phyloP scores from a whole-genome alignment of 1,140 invertebrate species.

The Cydia pomonella region DNA sequence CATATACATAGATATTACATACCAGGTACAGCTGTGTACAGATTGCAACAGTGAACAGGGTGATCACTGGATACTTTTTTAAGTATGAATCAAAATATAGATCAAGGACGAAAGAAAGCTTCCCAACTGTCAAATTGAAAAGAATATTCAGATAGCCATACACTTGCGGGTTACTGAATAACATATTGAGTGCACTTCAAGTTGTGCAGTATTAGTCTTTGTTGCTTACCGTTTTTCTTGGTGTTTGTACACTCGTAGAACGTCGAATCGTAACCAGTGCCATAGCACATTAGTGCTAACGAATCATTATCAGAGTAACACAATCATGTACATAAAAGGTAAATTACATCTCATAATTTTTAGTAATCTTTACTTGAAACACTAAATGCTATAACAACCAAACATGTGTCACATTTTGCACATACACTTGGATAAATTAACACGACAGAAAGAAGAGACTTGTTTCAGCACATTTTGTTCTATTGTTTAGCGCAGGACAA shows the following conservation, averaged over 20 bases:
- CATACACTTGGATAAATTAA: conserved; percentile 15
- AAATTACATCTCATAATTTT: conserved; percentile 72
- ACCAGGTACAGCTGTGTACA: conserved; percentile 5
- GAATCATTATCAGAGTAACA: conserved; percentile 72
- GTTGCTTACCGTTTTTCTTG: conserved; percentile 75
- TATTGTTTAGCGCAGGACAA: conserved; percentile 13
- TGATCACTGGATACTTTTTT: neutral
- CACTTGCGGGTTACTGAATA: conserved; percentile 16
- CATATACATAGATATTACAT: neutral
- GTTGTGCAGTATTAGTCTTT: conserved; percentile 51
- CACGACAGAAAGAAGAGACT: neutral
- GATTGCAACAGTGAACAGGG: neutral
- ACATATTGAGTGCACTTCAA: conserved; percentile 1
- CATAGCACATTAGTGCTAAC: conserved; percentile 75
- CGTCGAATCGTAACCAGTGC: conserved; percentile 78
- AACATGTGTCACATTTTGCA: conserved; percentile 28
- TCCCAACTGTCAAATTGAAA: conserved; percentile 37
- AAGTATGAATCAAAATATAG: conserved; percentile 16
- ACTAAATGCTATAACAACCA: conserved; percentile 52
- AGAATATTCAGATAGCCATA: neutral
- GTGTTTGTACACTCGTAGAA: conserved; percentile 76
- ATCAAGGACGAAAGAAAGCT: conserved; percentile 36
- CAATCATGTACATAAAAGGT: conserved; percentile 75
- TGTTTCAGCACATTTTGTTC: conserved; percentile 20
- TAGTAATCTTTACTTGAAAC: conserved; percentile 56